Base-by-base conservation (phyloP, 1,140 invertebrate species). In the Phymastichus coffea region DNA sequence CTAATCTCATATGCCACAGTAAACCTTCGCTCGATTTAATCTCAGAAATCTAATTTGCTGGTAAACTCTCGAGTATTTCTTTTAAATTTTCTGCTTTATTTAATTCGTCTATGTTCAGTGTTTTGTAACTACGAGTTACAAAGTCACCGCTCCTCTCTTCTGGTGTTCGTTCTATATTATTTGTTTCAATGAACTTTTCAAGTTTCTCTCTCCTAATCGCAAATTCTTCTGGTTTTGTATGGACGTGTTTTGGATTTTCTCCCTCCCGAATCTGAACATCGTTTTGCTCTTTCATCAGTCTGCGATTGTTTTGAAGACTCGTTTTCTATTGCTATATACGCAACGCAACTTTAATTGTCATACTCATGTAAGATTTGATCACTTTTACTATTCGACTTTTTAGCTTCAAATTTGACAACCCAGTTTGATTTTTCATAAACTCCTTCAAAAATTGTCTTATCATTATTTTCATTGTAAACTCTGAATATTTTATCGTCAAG, bases 201-300 rank as follows among this genome's bases (percentile, higher is more conserved):
- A 12, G 33, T n/a, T 51, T 61, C 61, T 66, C 61, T 55, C 64
- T 66, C 64, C 64, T 58, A 66, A 66, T 66, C 43, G 20, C 58
- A 66, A 62, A 58, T 28, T 46, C 28, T 19, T 46, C n/a, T n/a
- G n/a, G n/a, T n/a, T n/a, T n/a, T 19, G 30, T 48, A 43, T n/a
- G n/a, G n/a, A n/a, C 23, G 41, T 14, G 12, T 15, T 52, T 28
- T 51, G 35, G 41, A 22, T 49, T 41, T 30, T 58, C 58, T 66
- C 47, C 40, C 58, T 63, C 58, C n/a, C 44, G 28, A 40, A 61
- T 38, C 20, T 63, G 20, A 17, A 26, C 56, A 38, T 22, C 30
- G 4, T 54, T 47, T 53, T 30, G 25, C 17, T n/a, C n/a, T n/a
- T n/a, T 47, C 9, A 30, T 30, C 25, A 52, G 52, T 66, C 41